Base-by-base conservation (phyloP, 2,797 vertebrate genomes). In the Erpetoichthys calabaricus region DNA sequence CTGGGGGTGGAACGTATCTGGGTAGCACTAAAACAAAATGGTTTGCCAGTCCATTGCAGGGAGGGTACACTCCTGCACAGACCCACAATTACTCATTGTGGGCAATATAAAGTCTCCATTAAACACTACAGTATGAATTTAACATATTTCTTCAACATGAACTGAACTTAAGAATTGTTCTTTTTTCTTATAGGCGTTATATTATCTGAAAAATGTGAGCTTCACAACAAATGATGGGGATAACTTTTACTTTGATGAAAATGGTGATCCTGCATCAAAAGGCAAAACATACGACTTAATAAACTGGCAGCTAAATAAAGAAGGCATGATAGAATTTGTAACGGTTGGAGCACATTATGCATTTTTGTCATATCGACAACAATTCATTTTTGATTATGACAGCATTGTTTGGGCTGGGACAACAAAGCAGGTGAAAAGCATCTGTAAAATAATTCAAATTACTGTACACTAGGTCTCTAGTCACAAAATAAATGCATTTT, bases 341-440 rank as follows among this genome's bases (percentile, higher is more conserved):
- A 85, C 72, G 67, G 78, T 83, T 3, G 82, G 84, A 4, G 81
- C 73, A 63, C 84, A 75, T 58, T 76, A 82, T 44, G 80, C 73
- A 43, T 79, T 77, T 3, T 59, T 68, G 4, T 59, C 61, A 3
- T 58, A 62, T 47, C 72, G 67, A 55, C 64, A 45, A 44, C 68
- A 67, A 59, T 67, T 84, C 53, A 58, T 75, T 62, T 72, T 84
- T 63, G 73, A 80, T 44, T 67, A 75, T 8, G 68, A 75, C 1
- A 45, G 57, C 47, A 80, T 84, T 60, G 63, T 65, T 62, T 82
- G 80, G 80, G 76, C 76, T 60, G 58, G 61, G 25, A 25, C 25
- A 56, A 72, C 72, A n/a, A 68, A 73, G 44, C 70, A 84, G 81
- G 81, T 84, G 65, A 73, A 78, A 79, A 64, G 47, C 42, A 8